Conservation (phyloP, 23 tunicate species). For the Trididemnum nubilum region DNA sequence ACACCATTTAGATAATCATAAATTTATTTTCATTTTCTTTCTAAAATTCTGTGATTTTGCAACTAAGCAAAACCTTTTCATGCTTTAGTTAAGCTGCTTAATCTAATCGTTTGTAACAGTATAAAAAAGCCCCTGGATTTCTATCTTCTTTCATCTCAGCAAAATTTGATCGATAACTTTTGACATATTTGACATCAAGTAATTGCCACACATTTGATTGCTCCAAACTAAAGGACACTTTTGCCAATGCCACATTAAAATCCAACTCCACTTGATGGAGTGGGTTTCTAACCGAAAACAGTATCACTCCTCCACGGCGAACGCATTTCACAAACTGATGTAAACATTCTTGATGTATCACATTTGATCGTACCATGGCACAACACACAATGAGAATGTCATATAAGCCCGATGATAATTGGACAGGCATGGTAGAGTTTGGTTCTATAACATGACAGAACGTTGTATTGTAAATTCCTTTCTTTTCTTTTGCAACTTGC, state of each 20-base stretch:
- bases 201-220: background rate
- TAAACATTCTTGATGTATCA: background rate
- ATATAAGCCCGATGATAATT: background rate
- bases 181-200: background rate
- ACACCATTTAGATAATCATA: too few relatives aligned
- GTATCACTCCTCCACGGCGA: background rate
- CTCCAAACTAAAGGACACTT: background rate
- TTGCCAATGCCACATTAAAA: background rate
- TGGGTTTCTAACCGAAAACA: background rate
- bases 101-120: constrained; percentile 4
- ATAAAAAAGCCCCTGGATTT: background rate
- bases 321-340: background rate
- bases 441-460: background rate
- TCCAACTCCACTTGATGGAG: background rate
- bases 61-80: too few relatives aligned
- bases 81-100: background rate
- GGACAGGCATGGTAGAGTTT: background rate
- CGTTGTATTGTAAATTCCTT: constrained; percentile 2
- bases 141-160: background rate
- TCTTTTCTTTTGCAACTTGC: constrained; percentile 3
- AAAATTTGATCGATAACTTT: background rate
- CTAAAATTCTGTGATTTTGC: too few relatives aligned
- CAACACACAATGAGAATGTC: background rate
- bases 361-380: background rate
- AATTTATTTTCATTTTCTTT: too few relatives aligned